Conservation (phyloP, 2,888 invertebrate genomes). For the Theodoxus fluviatilis region DNA sequence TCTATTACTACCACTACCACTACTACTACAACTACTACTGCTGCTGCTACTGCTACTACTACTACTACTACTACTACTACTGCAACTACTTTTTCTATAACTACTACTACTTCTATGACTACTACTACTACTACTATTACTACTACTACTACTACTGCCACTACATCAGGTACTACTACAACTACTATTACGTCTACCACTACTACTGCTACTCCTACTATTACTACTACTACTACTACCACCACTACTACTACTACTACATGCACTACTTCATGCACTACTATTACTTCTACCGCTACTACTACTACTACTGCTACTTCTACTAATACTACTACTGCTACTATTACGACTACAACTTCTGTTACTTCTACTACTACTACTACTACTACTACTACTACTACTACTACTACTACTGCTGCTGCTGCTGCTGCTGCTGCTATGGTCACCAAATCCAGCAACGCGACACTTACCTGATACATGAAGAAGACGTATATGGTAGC, state of each 20-base stretch:
- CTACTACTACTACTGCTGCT: constrained; percentile 2
- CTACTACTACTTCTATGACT: neutral
- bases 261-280: neutral
- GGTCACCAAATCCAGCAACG: too few relatives aligned
- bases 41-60: neutral
- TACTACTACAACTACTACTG: neutral
- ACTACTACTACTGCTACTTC: neutral
- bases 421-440: neutral
- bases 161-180: neutral
- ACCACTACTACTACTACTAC: neutral
- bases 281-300: neutral
- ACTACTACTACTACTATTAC: neutral
- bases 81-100: neutral
- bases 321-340: neutral
- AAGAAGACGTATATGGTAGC: too few relatives aligned
- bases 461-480: too few relatives aligned
- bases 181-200: neutral
- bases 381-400: constrained; percentile 2
- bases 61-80: neutral
- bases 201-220: neutral
- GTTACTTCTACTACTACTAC: neutral
- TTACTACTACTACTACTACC: neutral
- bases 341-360: neutral
- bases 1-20: neutral
- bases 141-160: neutral